A percentile compares a stretch with the other conserved stretches of the same genome.
phyloP scores from a whole-genome alignment of 64 coral and sea anemone species.

The Stichodactyla helianthus region DNA sequence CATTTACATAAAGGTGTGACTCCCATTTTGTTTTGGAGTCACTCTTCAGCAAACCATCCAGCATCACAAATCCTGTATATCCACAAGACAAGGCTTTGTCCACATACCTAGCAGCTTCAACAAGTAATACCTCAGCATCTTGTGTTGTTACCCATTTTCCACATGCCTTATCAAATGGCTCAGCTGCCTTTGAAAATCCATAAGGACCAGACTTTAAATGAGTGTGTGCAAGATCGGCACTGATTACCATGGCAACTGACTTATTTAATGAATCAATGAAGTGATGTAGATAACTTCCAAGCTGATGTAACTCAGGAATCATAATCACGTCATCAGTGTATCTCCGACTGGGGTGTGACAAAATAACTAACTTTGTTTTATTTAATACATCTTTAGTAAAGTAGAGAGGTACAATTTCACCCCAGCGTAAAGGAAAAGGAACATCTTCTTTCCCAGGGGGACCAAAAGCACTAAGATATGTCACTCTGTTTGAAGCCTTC shows the following conservation, averaged over 20 bases:
- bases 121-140: slow-evolving; percentile 41
- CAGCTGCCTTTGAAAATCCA: slow-evolving; percentile 68
- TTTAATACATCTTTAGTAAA: slow-evolving; percentile 46
- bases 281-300: slow-evolving; percentile 37
- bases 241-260: slow-evolving; percentile 56
- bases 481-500: slow-evolving; percentile 44
- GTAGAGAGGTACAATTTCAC: slow-evolving; percentile 55
- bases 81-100: slow-evolving; percentile 77
- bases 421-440: slow-evolving; percentile 73
- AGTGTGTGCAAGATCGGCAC: slow-evolving; percentile 83
- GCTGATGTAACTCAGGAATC: slow-evolving; percentile 63
- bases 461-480: slow-evolving; percentile 68
- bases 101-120: slow-evolving; percentile 53
- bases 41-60: slow-evolving; percentile 67
- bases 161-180: slow-evolving; percentile 80
- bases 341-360: slow-evolving; percentile 84
- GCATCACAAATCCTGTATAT: slow-evolving; percentile 69
- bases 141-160: slow-evolving; percentile 55
- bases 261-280: slow-evolving; percentile 15
- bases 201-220: slow-evolving; percentile 72
- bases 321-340: slow-evolving; percentile 67
- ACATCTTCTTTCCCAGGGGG: slow-evolving; percentile 66
- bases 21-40: slow-evolving; percentile 21
- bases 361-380: slow-evolving; percentile 43
- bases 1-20: slow-evolving; percentile 56